Base-by-base conservation (phyloP, 2,888 invertebrate species). In the Asteroscopus sphinx region DNA sequence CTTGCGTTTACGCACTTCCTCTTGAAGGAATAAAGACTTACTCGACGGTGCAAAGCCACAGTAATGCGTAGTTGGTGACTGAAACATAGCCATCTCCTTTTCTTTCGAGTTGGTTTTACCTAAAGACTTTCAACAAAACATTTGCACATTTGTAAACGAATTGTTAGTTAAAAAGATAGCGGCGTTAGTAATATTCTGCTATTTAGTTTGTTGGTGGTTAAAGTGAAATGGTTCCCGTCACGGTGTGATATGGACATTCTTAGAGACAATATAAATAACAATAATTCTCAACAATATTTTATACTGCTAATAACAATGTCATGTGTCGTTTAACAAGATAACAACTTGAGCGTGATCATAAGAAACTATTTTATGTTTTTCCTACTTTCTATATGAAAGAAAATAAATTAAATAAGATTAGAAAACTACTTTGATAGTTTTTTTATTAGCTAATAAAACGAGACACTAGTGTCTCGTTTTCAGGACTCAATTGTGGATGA, bases 351-450 rank as follows among this genome's bases (percentile, higher is more conserved):
- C 36, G 16, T 63, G 59, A 58, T 44, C 30, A 36, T 7, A 36
- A 32, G 51, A 67, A 59, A 46, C 40, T 36, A 41, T 36, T 58
- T 45, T n/a, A 49, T 35, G 40, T 13, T 41, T 63, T 67, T 59
- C 51, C 36, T 63, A 15, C 35, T 51, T 59, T 51, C 51, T 49
- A 36, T 21, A 33, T 21, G 2, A 30, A 35, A 30, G 21, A 12
- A 28, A 28, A 3, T 9, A 3, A 25, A 25, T 25, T 6, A n/a
- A 21, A 21, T 21, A 28, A 28, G 28, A 9, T 28, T 4, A 25
- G 25, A 25, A 25, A 28, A 9, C 28, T 21, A 21, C 4, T 21
- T 4, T 21, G 6, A 6, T 21, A 6, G 4, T 21, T 21, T 4
- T 21, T 21, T 21, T 21, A 21, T 21, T 6, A 21, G 5, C 21